Conservation (phyloP, 2,797 vertebrate species). For the Etheostoma nigrum region DNA sequence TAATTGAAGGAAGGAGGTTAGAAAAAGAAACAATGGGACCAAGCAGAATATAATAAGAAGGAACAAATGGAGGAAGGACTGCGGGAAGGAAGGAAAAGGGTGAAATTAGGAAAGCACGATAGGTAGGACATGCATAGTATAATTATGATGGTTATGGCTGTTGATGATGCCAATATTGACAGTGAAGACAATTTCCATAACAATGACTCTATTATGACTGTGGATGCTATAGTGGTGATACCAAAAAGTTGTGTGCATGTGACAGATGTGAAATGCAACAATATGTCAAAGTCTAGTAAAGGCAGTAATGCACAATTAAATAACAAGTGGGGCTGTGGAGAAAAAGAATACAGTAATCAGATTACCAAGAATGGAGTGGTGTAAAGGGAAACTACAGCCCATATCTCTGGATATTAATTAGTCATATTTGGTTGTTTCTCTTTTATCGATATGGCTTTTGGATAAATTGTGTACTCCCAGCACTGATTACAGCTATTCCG, state of each 20-base stretch:
- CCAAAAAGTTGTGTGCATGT: slow-evolving; percentile 23
- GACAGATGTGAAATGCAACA: slow-evolving; percentile 41
- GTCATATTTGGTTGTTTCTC: not conserved
- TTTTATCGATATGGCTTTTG: slow-evolving; percentile 1
- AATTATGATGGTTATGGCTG: slow-evolving; percentile 41
- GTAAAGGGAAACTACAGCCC: not conserved
- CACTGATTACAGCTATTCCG: slow-evolving; percentile 16
- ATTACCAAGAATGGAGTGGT: not conserved
- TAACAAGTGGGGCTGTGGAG: slow-evolving; percentile 23
- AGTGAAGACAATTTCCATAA: slow-evolving; percentile 54
- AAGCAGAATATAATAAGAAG: not conserved
- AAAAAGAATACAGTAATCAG: slow-evolving; percentile 6
- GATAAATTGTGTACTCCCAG: not conserved
- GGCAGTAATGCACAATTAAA: slow-evolving; percentile 8
- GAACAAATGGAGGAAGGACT: not conserved
- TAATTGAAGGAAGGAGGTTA: slow-evolving; percentile 22
- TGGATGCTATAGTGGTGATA: slow-evolving; percentile 19
- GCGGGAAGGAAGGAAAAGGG: slow-evolving; percentile 8
- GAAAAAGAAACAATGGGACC: not conserved
- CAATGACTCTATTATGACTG: slow-evolving; percentile 31
- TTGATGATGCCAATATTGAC: slow-evolving; percentile 44
- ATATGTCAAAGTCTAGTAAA: slow-evolving; percentile 26
- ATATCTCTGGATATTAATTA: not conserved
- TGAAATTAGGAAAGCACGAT: slow-evolving; percentile 9
- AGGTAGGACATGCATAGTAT: slow-evolving; percentile 25